These are phyloP conservation scores for Tinea trinotella DNA, from an alignment of 2,888 invertebrate species.

Conservation along the genomic window DNA sequence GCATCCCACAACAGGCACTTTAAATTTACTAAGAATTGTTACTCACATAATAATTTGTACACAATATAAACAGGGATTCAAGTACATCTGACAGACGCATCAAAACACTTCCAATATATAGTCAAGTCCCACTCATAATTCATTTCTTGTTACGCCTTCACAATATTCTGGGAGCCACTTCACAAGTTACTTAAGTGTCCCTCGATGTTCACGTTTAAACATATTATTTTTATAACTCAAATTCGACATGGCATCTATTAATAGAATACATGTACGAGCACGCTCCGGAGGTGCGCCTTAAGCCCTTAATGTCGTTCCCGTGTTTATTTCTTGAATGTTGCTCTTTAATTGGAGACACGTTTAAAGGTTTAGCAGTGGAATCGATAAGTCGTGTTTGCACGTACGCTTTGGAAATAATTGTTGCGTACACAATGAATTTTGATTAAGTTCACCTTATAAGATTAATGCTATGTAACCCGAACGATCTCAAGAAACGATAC, in stretches of 20 bases:
- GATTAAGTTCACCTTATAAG: background rate
- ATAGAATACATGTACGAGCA: constrained; percentile 3
- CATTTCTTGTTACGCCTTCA: constrained; percentile 39
- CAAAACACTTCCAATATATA: constrained; percentile 48
- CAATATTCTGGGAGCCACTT: constrained; percentile 44
- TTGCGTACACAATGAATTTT: constrained; percentile 7
- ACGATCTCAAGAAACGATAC: constrained; percentile 24
- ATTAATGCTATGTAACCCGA: constrained; percentile 23
- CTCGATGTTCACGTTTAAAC: constrained; percentile 23
- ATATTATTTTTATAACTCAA: constrained; percentile 43
- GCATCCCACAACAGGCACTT: background rate
- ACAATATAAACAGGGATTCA: constrained; percentile 26
- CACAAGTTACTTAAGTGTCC: constrained; percentile 46
- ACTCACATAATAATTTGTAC: constrained; percentile 52
- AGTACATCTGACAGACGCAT: constrained; percentile 29
- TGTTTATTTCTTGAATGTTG: constrained; percentile 31
- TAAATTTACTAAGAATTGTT: constrained; percentile 26
- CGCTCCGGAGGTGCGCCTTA: constrained; percentile 12
- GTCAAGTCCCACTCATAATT: constrained; percentile 39
- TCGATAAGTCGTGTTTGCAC: constrained; percentile 51
- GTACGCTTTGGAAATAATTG: constrained; percentile 36
- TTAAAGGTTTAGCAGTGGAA: constrained; percentile 44
- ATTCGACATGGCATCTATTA: constrained; percentile 15
- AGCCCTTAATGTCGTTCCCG: constrained; percentile 16
- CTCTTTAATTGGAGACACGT: constrained; percentile 44